phyloP scores from a whole-genome alignment of 2,888 invertebrate species.

The Drosophila neonasuta region DNA sequence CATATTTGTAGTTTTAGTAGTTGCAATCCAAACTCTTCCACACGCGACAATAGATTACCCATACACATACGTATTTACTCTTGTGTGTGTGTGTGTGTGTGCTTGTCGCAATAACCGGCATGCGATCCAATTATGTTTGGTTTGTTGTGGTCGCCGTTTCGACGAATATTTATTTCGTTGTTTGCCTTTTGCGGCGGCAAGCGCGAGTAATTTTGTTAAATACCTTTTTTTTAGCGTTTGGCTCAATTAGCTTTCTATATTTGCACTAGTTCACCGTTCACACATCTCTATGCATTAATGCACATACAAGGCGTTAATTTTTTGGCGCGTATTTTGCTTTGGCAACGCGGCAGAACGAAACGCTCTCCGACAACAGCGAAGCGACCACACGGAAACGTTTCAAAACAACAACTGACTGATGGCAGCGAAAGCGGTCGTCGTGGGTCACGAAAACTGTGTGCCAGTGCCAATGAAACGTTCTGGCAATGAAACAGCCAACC shows the following conservation, averaged over 20 bases:
- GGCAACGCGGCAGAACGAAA: conserved; percentile 21
- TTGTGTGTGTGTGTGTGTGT: neutral
- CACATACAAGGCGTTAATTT: conserved; percentile 36
- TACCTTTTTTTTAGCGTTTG: neutral
- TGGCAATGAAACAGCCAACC: conserved; percentile 41
- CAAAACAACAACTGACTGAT: conserved; percentile 58
- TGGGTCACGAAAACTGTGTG: conserved; percentile 22
- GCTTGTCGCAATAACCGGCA: conserved; percentile 38
- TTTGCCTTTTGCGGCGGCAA: conserved; percentile 28
- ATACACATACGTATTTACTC: neutral
- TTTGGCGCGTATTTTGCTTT: conserved; percentile 56
- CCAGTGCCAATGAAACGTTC: conserved; percentile 25
- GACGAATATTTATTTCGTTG: conserved; percentile 15
- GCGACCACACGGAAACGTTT: conserved; percentile 42
- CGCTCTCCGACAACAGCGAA: neutral
- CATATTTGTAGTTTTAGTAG: conserved; percentile 32
- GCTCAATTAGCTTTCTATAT: conserved; percentile 24
- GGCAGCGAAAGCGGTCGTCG: conserved; percentile 13
- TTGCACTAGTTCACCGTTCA: conserved; percentile 18
- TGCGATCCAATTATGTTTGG: conserved; percentile 43
- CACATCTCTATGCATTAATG: neutral
- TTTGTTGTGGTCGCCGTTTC: conserved; percentile 39
- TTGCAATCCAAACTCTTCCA: conserved; percentile 28
- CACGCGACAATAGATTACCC: conserved; percentile 17
- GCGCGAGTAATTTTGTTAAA: conserved; percentile 1